Evolutionary conservation across 2,113 vertebrate genomes (phyloP).

Genomic region (Podiceps cristatus): DNA sequence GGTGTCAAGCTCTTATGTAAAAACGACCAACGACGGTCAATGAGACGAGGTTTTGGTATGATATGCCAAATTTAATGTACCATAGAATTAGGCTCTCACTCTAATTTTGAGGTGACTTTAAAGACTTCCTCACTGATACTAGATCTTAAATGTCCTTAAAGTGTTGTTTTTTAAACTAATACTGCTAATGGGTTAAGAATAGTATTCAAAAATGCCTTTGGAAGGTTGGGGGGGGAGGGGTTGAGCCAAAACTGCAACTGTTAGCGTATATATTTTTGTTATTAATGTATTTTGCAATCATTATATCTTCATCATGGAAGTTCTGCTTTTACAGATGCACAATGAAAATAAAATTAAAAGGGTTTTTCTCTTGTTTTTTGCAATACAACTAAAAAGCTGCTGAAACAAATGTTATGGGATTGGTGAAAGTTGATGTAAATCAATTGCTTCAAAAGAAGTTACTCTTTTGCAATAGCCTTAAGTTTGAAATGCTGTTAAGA

Average conservation of each 20-base stretch:
- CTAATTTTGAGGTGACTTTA: not conserved
- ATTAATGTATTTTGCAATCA: not conserved
- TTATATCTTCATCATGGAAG: not conserved
- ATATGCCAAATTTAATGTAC: fast-evolving
- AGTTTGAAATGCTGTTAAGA: not conserved
- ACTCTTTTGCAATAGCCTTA: too few species aligned
- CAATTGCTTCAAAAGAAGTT: not conserved
- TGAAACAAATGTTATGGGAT: not conserved
- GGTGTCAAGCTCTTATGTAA: not conserved
- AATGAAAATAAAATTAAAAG: not conserved
- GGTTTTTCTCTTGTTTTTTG: not conserved
- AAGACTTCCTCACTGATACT: not conserved
- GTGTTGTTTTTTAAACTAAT: not conserved
- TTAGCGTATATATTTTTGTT: not conserved
- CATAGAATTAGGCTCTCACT: not conserved
- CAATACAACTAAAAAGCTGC: not conserved
- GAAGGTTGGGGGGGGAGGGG: too few species aligned
- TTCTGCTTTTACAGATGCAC: not conserved
- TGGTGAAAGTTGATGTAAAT: not conserved
- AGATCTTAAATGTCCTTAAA: not conserved
- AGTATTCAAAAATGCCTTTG: not conserved
- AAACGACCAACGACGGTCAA: not conserved
- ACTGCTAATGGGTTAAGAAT: not conserved
- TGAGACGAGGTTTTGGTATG: not conserved
- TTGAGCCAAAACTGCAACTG: not conserved